These are phyloP conservation scores for Ataeniobius toweri DNA, from an alignment of 2,797 vertebrate genomes.

Conservation along the genomic window DNA sequence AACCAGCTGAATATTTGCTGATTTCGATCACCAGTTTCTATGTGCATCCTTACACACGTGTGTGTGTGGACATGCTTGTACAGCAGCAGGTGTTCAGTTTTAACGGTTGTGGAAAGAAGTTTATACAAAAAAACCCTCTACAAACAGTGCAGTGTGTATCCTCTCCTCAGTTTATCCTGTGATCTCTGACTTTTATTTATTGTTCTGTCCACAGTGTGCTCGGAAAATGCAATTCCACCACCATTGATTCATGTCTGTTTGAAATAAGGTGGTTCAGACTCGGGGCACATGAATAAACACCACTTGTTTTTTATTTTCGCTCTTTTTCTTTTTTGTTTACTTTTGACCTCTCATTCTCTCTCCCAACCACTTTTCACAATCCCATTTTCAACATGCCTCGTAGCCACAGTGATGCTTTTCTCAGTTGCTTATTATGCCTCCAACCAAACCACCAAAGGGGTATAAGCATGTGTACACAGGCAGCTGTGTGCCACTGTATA, in stretches of 20 bases:
- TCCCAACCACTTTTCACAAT: conserved; percentile 37
- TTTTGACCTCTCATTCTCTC: conserved; percentile 16
- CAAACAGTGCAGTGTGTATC: conserved; percentile 36
- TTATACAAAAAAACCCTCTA: conserved; percentile 30
- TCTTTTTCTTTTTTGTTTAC: background rate
- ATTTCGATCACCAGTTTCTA: background rate
- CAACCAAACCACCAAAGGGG: conserved; percentile 60
- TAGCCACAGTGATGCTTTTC: conserved; percentile 45
- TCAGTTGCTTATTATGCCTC: conserved; percentile 65
- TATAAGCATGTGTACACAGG: conserved; percentile 61
- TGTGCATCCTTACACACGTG: background rate
- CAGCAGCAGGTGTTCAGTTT: conserved; percentile 42
- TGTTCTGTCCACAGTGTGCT: conserved; percentile 46
- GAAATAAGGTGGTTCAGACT: conserved; percentile 63
- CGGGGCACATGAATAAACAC: conserved; percentile 37
- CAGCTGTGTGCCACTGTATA: conserved; percentile 68
- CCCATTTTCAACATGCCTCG: conserved; percentile 48
- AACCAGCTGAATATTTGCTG: background rate
- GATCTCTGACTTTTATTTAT: conserved; percentile 62
- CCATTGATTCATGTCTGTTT: conserved; percentile 72
- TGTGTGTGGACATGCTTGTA: conserved; percentile 4
- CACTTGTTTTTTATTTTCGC: conserved; percentile 5
- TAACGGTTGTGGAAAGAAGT: conserved; percentile 50
- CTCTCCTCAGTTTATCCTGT: conserved; percentile 37
- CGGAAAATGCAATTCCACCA: conserved; percentile 63